Evolutionary conservation across 2,113 vertebrate species (phyloP).

Genomic region (Phaethornis superciliosus): DNA sequence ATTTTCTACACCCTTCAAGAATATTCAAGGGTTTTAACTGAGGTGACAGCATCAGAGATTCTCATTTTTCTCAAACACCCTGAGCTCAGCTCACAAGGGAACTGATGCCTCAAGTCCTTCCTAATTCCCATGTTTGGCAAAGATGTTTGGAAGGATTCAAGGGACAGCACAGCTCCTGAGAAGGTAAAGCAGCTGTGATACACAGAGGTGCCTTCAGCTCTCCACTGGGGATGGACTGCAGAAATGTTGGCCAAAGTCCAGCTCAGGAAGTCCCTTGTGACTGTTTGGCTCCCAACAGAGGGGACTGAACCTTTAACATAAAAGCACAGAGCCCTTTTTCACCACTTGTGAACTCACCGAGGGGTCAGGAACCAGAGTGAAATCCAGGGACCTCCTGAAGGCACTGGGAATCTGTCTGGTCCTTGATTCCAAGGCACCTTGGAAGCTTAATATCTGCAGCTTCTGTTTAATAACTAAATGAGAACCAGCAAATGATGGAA

Average conservation of each 20-base stretch:
- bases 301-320: background rate
- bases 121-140: background rate
- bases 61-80: background rate
- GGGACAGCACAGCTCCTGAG: background rate
- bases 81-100: background rate
- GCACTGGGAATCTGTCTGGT: background rate
- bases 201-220: background rate
- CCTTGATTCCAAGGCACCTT: background rate
- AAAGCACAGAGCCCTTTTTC: rapidly evolving
- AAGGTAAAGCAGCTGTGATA: background rate
- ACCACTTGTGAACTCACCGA: background rate
- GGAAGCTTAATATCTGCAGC: background rate
- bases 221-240: background rate
- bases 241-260: background rate
- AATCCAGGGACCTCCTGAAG: background rate
- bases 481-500: background rate
- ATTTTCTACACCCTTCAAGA: background rate
- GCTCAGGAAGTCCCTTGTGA: rapidly evolving
- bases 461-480: background rate
- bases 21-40: background rate
- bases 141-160: background rate
- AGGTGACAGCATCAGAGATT: background rate
- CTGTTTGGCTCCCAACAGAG: background rate
- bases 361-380: background rate
- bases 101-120: background rate